Conservation (phyloP, 2,113 vertebrate genomes). For the Fregata magnificens region DNA sequence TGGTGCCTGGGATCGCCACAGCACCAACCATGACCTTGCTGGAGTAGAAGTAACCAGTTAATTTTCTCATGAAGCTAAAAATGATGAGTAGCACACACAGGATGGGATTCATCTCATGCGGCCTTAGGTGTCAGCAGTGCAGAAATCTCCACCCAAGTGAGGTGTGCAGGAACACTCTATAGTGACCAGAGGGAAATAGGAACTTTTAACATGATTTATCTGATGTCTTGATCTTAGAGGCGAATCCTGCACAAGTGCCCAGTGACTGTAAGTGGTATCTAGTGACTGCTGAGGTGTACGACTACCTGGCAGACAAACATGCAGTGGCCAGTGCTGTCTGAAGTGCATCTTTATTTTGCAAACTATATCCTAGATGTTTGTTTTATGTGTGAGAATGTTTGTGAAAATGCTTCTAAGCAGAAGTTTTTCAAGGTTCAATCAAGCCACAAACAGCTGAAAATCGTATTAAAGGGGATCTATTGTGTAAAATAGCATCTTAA, state of each 20-base stretch:
- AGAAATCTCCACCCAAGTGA: neutral
- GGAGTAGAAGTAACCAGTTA: no score
- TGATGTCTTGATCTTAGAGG: no score
- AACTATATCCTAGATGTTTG: neutral
- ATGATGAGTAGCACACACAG: neutral
- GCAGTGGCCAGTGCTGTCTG: neutral
- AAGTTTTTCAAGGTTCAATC: neutral
- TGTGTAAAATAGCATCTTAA: neutral
- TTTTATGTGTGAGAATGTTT: neutral
- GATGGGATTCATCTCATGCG: neutral
- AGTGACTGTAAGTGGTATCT: neutral
- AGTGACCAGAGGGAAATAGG: neutral
- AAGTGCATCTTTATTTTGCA: neutral
- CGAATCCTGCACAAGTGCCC: no score
- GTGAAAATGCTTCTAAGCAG: neutral
- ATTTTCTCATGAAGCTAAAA: neutral
- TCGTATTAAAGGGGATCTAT: neutral
- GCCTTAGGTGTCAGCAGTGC: accelerated
- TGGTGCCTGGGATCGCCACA: no score
- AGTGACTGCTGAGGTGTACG: accelerated
- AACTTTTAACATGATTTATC: accelerated
- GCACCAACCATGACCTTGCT: accelerated
- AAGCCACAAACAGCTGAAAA: neutral
- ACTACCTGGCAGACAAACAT: no score
- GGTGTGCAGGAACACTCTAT: neutral